Evolutionary conservation across 2,888 invertebrate species (phyloP), one percentile per base, ranked within the genome.

Genomic region (Ormyrus pomaceus): DNA sequence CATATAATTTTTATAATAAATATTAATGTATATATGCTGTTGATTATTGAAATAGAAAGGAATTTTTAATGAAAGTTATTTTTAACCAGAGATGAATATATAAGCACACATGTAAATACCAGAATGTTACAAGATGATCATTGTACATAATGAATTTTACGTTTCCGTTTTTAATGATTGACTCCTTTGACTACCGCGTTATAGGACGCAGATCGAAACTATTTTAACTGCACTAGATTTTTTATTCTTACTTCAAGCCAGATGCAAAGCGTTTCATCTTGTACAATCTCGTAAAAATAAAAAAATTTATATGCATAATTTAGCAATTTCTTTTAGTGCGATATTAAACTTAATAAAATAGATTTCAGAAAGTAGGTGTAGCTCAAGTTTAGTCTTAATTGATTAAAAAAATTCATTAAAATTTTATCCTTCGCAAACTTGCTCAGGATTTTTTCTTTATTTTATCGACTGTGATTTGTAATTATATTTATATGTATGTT

Each of bases 401-500:
- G 51, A 64, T 13, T 70, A 4, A 11, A 56, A 62, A 59, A 9
- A 34, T 77, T 6, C 56, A 69, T 68, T 48, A 55, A 55, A 66
- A 75, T 53, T 61, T 62, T 48, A 11, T 70, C 68, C 56, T 74
- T 45, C 48, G 48, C 76, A 65, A 48, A 64, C 6, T 70, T 74
- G 62, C 69, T 77, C 45, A 77, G 58, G 61, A 79, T 71, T 61
- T 79, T 59, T 77, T 66, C 53, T 65, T 79, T 65, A 11, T 48
- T 65, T 79, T 65, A 11, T 48, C 55, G 71, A 79, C 79, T 82
- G 79, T 79, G 82, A 79, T 79, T 70, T 62, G 55, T 55, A 74
- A 55, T 58, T 65, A 68, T 53, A 81, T 34, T 72, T 61, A 69
- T 55, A 65, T 58, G 68, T 51, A 34, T 34, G 70, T 65, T 61